Evolutionary conservation across 2,888 invertebrate species (phyloP).

Genomic region (Pomacea canaliculata): DNA sequence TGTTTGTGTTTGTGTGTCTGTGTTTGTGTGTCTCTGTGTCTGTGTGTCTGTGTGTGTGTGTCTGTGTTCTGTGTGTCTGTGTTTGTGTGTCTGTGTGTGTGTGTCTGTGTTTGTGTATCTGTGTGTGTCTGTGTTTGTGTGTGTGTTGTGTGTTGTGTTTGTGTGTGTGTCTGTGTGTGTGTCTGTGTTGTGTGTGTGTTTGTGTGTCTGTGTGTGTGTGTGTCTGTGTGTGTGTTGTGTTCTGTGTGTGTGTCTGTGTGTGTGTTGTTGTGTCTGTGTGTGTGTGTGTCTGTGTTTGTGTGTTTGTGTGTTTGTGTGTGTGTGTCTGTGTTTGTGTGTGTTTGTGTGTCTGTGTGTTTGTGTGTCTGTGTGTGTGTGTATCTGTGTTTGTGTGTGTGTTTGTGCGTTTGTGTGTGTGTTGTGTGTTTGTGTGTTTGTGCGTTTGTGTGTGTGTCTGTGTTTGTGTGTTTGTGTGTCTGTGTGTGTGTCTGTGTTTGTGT

Average conservation of each 20-base stretch:
- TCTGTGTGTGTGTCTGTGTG: constrained; percentile 11
- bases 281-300: too few relatives aligned
- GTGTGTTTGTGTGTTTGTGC: too few relatives aligned
- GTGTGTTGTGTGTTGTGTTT: background rate
- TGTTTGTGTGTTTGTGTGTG: too few relatives aligned
- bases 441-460: background rate
- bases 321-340: background rate
- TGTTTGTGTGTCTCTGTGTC: too few relatives aligned
- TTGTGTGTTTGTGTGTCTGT: constrained; percentile 1
- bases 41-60: too few relatives aligned
- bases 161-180: too few relatives aligned
- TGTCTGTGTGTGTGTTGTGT: background rate
- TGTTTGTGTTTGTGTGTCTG: background rate
- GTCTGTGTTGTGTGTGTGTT: too few relatives aligned
- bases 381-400: too few relatives aligned
- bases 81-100: constrained; percentile 5
- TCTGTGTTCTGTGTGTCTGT: constrained; percentile 5
- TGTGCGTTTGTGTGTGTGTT: too few relatives aligned
- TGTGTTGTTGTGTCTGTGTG: constrained; percentile 1
- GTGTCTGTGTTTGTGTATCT: constrained; percentile 11
- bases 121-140: background rate
- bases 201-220: too few relatives aligned
- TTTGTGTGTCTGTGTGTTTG: too few relatives aligned
- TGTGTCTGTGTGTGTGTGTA: constrained; percentile 1
- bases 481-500: too few relatives aligned